Evolutionary conservation across 2,797 vertebrate species (phyloP).

Genomic region (Neosalanx taihuensis): DNA sequence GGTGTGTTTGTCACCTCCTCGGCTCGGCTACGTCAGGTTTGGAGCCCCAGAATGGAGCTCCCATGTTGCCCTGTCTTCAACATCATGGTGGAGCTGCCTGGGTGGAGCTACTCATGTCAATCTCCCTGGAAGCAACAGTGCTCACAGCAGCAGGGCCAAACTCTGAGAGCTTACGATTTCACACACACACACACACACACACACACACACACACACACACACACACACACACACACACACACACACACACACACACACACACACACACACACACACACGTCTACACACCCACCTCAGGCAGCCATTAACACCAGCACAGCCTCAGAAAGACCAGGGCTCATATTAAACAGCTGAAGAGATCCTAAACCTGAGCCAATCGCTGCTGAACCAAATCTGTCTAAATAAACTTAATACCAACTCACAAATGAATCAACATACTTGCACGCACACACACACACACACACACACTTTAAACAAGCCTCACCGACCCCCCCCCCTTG

Average conservation of each 20-base stretch:
- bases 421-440: background rate
- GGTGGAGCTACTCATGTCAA: background rate
- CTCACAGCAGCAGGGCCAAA: too few species aligned
- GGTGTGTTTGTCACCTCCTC: background rate
- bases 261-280: background rate
- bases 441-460: background rate
- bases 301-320: slow-evolving; percentile 6
- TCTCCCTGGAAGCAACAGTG: background rate
- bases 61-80: too few species aligned
- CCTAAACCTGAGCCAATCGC: slow-evolving; percentile 18
- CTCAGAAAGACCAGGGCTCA: slow-evolving; percentile 9
- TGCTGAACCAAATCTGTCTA: slow-evolving; percentile 36
- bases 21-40: too few species aligned
- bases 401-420: slow-evolving; percentile 35
- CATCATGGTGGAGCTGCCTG: too few species aligned
- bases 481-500: slow-evolving; percentile 13
- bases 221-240: background rate
- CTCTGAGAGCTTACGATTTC: background rate
- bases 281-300: background rate
- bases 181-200: background rate
- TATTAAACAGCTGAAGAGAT: slow-evolving; percentile 31
- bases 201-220: background rate
- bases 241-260: background rate
- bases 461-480: slow-evolving; percentile 12
- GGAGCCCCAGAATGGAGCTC: too few species aligned